Percentiles rank a stretch among this genome's conserved stretches.
These are phyloP conservation scores for Drosophila algonquin DNA, from an alignment of 2,888 invertebrate genomes.

Conservation along the genomic window DNA sequence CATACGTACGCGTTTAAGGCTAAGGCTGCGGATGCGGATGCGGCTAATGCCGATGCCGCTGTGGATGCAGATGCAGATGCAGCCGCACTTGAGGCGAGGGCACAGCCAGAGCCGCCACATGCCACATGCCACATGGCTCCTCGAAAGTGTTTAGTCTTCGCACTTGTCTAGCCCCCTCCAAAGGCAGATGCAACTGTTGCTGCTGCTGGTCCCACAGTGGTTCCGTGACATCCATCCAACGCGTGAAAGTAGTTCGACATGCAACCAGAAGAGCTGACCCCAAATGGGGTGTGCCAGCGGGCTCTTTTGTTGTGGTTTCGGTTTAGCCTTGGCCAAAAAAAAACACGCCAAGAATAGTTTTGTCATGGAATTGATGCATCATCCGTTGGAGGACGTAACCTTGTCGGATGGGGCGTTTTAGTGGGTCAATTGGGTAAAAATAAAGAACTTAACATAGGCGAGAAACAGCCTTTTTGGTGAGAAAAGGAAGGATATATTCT, in stretches of 20 bases:
- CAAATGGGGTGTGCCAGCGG: slow-evolving; percentile 5
- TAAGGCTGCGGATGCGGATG: slow-evolving; percentile 38
- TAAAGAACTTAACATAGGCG: too few relatives aligned
- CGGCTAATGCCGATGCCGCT: slow-evolving; percentile 10
- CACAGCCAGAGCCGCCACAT: slow-evolving; percentile 7
- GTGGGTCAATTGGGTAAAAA: not conserved
- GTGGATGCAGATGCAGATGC: slow-evolving; percentile 18
- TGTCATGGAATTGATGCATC: slow-evolving; percentile 50
- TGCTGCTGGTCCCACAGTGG: slow-evolving; percentile 61
- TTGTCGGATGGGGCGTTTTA: not conserved
- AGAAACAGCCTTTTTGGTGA: too few relatives aligned
- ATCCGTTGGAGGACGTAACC: slow-evolving; percentile 12
- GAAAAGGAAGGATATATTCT: not conserved
- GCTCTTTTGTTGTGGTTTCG: slow-evolving; percentile 7
- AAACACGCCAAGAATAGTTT: slow-evolving; percentile 55
- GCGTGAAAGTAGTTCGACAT: not conserved
- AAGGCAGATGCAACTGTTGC: slow-evolving; percentile 51
- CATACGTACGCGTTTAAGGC: slow-evolving; percentile 40
- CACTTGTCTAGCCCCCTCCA: slow-evolving; percentile 31
- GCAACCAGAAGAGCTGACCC: slow-evolving; percentile 10
- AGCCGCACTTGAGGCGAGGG: slow-evolving; percentile 45
- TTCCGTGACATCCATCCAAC: slow-evolving; percentile 11
- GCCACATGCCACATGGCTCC: slow-evolving; percentile 36
- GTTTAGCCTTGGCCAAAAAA: slow-evolving; percentile 53
- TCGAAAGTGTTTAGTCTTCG: slow-evolving; percentile 47